Conservation (phyloP, 1,140 invertebrate species). For the Leptopilina clavipes region DNA sequence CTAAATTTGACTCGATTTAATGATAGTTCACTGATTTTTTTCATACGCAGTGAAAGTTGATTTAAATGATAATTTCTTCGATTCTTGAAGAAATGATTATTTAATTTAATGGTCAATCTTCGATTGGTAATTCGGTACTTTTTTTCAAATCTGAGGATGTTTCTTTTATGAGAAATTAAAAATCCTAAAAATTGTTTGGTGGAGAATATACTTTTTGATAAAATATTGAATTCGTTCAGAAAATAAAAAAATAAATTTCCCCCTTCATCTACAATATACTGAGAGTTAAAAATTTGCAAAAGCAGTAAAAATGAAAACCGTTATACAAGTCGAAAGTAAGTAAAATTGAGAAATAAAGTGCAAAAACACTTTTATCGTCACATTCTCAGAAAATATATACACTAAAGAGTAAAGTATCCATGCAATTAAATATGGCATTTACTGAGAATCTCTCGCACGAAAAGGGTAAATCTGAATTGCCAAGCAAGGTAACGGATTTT, state of each 20-base stretch:
- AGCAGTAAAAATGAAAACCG: slow-evolving; percentile 21
- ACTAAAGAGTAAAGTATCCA: background rate
- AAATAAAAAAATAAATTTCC: background rate
- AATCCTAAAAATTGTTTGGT: too few species aligned
- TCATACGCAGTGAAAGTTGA: too few species aligned
- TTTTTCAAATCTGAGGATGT: too few species aligned
- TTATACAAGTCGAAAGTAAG: slow-evolving; percentile 12
- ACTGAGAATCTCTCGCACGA: background rate
- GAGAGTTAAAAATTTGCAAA: background rate
- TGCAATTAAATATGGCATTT: background rate
- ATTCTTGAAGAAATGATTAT: too few species aligned
- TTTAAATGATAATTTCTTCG: too few species aligned
- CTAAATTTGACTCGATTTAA: too few species aligned
- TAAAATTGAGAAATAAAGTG: slow-evolving; percentile 30
- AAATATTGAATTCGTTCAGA: too few species aligned
- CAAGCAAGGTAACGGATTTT: background rate
- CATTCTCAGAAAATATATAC: slow-evolving; percentile 10
- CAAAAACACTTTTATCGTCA: slow-evolving; percentile 18
- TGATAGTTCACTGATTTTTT: too few species aligned
- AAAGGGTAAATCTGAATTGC: background rate
- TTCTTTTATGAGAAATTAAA: too few species aligned
- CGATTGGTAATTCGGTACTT: too few species aligned
- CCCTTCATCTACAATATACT: background rate
- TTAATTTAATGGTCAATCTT: too few species aligned
- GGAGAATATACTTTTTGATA: too few species aligned